Evolutionary conservation across 1,140 invertebrate species (phyloP).

Genomic region (Geopemphigus sp.): DNA sequence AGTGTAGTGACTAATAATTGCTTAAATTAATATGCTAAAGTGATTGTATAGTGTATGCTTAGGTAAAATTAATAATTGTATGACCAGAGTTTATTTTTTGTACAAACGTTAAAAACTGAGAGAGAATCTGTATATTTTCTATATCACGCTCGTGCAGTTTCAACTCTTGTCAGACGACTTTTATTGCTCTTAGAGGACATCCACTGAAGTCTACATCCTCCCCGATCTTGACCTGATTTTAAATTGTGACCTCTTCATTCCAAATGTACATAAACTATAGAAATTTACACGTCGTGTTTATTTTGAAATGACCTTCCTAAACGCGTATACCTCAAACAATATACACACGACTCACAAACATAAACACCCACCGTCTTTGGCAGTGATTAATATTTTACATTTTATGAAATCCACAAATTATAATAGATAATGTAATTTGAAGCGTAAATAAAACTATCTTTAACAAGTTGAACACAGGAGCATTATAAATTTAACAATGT

Average conservation of each 20-base stretch:
- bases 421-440: not conserved
- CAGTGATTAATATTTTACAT: not conserved
- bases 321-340: not conserved
- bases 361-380: not conserved
- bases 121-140: not conserved
- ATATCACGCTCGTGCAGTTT: not conserved
- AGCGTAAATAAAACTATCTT: not conserved
- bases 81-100: no score
- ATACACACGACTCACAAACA: not conserved
- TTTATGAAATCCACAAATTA: not conserved
- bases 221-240: constrained; percentile 42
- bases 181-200: constrained; percentile 22
- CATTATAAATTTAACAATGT: not conserved
- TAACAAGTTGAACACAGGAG: not conserved
- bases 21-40: no score
- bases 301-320: not conserved
- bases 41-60: no score
- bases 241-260: constrained; percentile 13
- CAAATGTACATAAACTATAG: not conserved
- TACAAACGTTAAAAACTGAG: not conserved
- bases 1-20: not conserved
- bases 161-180: not conserved
- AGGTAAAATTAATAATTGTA: no score
- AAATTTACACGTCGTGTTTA: not conserved
- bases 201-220: constrained; percentile 31